Percentiles rank a stretch among this genome's conserved stretches.
These are phyloP conservation scores for Dasysyrphus tricinctus DNA, from an alignment of 2,888 invertebrate genomes.

Conservation along the genomic window DNA sequence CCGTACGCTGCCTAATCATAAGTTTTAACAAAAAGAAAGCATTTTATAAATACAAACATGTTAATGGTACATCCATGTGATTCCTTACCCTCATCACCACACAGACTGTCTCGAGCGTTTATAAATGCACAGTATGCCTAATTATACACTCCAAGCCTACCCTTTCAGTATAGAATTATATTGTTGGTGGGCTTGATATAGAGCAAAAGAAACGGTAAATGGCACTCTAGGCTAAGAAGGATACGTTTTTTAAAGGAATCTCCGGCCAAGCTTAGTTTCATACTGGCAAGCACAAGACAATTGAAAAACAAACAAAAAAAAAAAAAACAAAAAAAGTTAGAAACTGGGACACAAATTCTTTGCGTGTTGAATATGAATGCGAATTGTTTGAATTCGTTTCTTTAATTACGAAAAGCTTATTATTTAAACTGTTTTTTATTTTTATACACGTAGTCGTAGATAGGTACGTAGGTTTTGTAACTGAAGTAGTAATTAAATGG, in stretches of 20 bases:
- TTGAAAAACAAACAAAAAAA: constrained; percentile 20
- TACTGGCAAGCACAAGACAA: constrained; percentile 18
- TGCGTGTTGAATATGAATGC: constrained; percentile 49
- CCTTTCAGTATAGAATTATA: background rate
- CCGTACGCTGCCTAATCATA: background rate
- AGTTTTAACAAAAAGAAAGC: background rate
- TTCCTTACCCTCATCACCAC: constrained; percentile 7
- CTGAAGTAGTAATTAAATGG: constrained; percentile 22
- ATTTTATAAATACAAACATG: background rate
- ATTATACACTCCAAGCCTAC: constrained; percentile 54
- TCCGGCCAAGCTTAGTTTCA: constrained; percentile 44
- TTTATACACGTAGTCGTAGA: background rate
- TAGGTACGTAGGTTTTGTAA: background rate
- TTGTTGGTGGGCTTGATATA: background rate
- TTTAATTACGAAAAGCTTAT: constrained; percentile 42
- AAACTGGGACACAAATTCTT: constrained; percentile 60
- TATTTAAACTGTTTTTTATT: constrained; percentile 28
- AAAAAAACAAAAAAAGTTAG: constrained; percentile 16
- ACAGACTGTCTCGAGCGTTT: constrained; percentile 65
- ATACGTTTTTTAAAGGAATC: constrained; percentile 54
- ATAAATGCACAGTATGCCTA: constrained; percentile 51
- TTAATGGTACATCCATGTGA: background rate
- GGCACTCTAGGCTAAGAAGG: constrained; percentile 64
- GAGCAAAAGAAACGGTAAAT: constrained; percentile 39
- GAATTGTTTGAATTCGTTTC: constrained; percentile 38